These are phyloP conservation scores for Phrynocephalus forsythii DNA, from an alignment of 2,797 vertebrate species.

Conservation along the genomic window DNA sequence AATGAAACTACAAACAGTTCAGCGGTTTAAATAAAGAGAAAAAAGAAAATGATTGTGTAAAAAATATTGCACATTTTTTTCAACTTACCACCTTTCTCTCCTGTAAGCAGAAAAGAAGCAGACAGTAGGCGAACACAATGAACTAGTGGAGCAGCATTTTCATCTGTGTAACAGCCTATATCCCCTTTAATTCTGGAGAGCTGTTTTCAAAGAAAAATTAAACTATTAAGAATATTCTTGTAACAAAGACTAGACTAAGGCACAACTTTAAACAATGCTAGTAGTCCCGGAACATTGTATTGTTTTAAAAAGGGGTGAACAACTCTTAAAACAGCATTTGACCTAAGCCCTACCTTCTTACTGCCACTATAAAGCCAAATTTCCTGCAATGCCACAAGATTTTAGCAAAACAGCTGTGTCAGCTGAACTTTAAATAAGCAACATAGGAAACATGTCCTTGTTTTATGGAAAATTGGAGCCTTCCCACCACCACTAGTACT, in stretches of 20 bases:
- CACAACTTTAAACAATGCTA: not conserved
- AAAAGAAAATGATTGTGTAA: not conserved
- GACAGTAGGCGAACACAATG: slow-evolving; percentile 94
- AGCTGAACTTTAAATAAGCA: no score
- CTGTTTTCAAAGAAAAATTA: slow-evolving; percentile 72
- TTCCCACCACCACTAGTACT: no score
- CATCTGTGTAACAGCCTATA: slow-evolving; percentile 91
- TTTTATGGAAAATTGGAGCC: no score
- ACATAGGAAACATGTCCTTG: no score
- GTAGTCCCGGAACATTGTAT: not conserved
- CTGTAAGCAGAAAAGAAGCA: slow-evolving; percentile 93
- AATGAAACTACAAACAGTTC: not conserved
- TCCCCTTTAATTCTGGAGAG: slow-evolving; percentile 91
- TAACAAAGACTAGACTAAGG: slow-evolving; percentile 4
- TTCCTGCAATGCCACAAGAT: no score
- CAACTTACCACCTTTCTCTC: slow-evolving; percentile 87
- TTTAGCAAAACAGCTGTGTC: no score
- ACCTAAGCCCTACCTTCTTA: no score
- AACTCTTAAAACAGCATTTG: no score
- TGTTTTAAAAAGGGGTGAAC: not conserved
- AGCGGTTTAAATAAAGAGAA: not conserved
- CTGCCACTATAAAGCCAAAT: no score
- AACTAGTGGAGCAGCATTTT: slow-evolving; percentile 86
- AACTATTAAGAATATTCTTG: not conserved
- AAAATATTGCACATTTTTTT: not conserved